These are phyloP conservation scores for Mystacornis crossleyi DNA, from an alignment of 2,113 vertebrate species.

Conservation along the genomic window DNA sequence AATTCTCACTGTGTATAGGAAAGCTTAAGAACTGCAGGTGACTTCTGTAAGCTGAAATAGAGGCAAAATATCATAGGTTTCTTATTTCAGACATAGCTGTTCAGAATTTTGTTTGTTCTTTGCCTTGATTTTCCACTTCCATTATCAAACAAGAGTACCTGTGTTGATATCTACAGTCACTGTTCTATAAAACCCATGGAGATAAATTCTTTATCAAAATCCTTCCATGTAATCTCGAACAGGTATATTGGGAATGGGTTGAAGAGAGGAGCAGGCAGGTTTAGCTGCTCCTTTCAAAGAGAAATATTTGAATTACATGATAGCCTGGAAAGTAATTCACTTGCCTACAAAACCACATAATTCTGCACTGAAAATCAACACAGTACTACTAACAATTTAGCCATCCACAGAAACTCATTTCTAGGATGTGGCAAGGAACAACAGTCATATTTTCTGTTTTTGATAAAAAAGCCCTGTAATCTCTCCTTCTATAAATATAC, in stretches of 20 bases:
- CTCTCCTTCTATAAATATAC: background rate
- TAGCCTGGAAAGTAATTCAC: background rate
- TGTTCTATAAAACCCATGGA: background rate
- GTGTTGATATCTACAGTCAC: background rate
- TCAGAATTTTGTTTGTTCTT: background rate
- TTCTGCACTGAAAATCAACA: slow-evolving; percentile 14
- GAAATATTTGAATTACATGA: background rate
- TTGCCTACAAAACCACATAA: background rate
- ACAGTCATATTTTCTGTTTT: background rate
- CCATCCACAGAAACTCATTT: background rate
- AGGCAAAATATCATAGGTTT: background rate
- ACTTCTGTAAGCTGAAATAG: background rate
- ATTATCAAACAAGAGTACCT: background rate
- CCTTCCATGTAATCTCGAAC: background rate
- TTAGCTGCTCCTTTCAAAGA: background rate
- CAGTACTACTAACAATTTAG: background rate
- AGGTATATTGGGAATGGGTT: background rate
- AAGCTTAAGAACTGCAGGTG: background rate
- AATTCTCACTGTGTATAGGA: background rate
- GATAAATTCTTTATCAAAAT: background rate
- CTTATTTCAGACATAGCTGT: background rate
- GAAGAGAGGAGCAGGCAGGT: background rate
- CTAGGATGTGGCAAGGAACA: background rate
- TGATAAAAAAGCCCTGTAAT: background rate
- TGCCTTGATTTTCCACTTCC: background rate